A percentile compares a stretch with the other conserved stretches of the same genome.
phyloP scores from a whole-genome alignment of 1,140 invertebrate species.

The Philaenus spumarius region DNA sequence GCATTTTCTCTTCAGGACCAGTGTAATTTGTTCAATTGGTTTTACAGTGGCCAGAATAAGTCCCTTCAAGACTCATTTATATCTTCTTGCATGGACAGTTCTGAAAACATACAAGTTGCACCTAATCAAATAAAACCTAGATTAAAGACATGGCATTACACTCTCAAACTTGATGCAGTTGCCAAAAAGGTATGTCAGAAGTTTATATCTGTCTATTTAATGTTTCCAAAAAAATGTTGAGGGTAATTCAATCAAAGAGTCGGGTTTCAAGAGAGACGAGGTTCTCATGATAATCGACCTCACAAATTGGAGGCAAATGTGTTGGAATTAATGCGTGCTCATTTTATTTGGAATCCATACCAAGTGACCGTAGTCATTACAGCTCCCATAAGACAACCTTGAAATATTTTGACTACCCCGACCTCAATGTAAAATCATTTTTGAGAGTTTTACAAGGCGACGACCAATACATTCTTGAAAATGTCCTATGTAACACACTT shows the following conservation, averaged over 20 bases:
- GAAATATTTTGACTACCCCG: slow-evolving; percentile 12
- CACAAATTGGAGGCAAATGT: slow-evolving; percentile 6
- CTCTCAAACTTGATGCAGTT: neutral
- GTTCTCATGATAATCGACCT: slow-evolving; percentile 2
- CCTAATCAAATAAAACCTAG: slow-evolving; percentile 1
- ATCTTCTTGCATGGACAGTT: neutral
- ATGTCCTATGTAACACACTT: neutral
- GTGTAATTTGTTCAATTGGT: neutral
- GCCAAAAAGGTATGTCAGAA: slow-evolving; percentile 1
- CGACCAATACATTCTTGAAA: neutral
- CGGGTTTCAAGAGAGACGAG: slow-evolving; percentile 8
- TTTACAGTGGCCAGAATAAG: too few species aligned
- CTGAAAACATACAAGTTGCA: neutral
- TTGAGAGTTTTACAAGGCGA: neutral
- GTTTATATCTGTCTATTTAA: slow-evolving; percentile 3
- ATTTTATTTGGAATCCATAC: neutral
- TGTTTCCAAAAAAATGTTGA: neutral
- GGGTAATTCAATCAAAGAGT: neutral
- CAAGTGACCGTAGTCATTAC: slow-evolving; percentile 10
- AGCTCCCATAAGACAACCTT: slow-evolving; percentile 1
- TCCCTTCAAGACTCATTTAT: too few species aligned
- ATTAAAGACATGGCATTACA: neutral
- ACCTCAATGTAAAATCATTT: slow-evolving; percentile 8
- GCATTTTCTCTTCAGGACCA: neutral
- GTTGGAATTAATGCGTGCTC: neutral